phyloP scores from a whole-genome alignment of 2,888 invertebrate species.

The Tridacna gigas region DNA sequence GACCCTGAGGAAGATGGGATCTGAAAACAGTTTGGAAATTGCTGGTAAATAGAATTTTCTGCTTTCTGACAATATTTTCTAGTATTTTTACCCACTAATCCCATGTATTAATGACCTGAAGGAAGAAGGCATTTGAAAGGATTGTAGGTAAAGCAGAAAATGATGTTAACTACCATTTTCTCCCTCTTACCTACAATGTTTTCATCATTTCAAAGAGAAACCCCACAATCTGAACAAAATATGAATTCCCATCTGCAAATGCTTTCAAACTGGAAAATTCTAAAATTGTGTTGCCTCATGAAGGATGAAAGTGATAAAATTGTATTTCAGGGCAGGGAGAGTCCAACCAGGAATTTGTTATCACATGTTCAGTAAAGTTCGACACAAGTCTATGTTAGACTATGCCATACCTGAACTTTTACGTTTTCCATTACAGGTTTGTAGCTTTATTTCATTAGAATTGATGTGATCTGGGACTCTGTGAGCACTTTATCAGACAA shows the following conservation, averaged over 20 bases:
- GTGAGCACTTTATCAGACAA: too few relatives aligned
- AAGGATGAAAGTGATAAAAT: neutral
- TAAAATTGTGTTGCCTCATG: too few relatives aligned
- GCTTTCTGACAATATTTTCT: too few relatives aligned
- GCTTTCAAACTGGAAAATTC: too few relatives aligned
- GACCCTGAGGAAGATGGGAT: too few relatives aligned
- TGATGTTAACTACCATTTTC: neutral
- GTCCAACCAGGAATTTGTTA: constrained; percentile 93
- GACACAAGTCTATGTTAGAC: constrained; percentile 89
- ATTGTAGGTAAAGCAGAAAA: neutral
- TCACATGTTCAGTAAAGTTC: constrained; percentile 92
- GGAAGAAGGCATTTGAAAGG: neutral
- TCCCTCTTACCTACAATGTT: neutral
- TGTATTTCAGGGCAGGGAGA: constrained; percentile 89
- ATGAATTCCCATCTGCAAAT: too few relatives aligned
- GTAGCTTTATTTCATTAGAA: neutral
- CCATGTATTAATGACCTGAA: neutral
- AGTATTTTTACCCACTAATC: too few relatives aligned
- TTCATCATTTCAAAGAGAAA: neutral
- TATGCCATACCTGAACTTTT: constrained; percentile 95
- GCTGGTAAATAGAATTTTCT: too few relatives aligned
- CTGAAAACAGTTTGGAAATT: too few relatives aligned
- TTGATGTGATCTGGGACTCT: too few relatives aligned
- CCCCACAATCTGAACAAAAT: too few relatives aligned
- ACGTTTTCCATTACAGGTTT: constrained; percentile 93